Base-by-base conservation (phyloP, 1,140 invertebrate genomes). In the Sarcophaga bullata region DNA sequence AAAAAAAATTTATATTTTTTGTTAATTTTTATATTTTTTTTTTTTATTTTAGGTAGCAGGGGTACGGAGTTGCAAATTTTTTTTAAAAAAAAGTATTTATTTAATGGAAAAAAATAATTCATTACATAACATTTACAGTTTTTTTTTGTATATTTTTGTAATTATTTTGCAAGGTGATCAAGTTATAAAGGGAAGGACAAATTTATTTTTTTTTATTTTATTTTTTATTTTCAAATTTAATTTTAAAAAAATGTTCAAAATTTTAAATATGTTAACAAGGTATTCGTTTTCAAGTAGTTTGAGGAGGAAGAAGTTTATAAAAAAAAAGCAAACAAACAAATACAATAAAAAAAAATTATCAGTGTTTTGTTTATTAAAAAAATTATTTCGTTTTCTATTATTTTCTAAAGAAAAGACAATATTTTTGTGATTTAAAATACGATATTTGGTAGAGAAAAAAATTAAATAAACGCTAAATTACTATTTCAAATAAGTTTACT, bases 281-380 rank as follows among this genome's bases (percentile, higher is more conserved):
- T 62, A 37, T 80, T 19, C 37, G 9, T 19, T 19, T 8, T 75
- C 2, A 49, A 49, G 46, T 76, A 49, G 75, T 48, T 17, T 52
- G 48, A 72, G 48, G n/a, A 78, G 50, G 75, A 76, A 76, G 73
- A 78, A 78, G 75, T 78, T 78, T 78, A 50, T 78, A 78, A 52
- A 50, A 52, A 78, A 76, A 68, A 72, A 72, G 19, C 17, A 72
- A 25, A 72, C 62, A 72, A 72, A 37, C 25, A 37, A 68, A 68
- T 68, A 19, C 54, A 58, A 58, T 58, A 58, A n/a, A 58, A 19
- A 68, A 58, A n/a, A 58, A 19, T 25, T 68, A 78, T 78, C 75
- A 78, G 75, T 78, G 75, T 78, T 25, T 68, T 25, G 5, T 62
- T 62, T 68, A 68, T 68, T 4, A 6, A 25, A 68, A 62, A 62